Percentiles rank a stretch among this genome's conserved stretches.
Evolutionary conservation across 2,888 invertebrate genomes (phyloP).

Genomic region (Leptopilina drosophilae): DNA sequence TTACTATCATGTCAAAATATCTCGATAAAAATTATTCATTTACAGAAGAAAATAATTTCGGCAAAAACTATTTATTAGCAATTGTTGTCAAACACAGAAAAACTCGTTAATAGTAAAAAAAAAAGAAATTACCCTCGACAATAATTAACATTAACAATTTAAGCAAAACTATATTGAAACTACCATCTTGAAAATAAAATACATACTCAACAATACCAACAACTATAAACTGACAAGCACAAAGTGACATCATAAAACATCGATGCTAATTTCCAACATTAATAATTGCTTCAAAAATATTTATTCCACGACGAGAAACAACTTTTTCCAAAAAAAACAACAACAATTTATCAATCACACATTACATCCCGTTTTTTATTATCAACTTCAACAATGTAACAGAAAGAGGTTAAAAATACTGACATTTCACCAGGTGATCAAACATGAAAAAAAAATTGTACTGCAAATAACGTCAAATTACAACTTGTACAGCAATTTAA

Average conservation of each 20-base stretch:
- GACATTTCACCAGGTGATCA: not conserved
- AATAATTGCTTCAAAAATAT: slow-evolving; percentile 15
- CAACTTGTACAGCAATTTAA: slow-evolving; percentile 14
- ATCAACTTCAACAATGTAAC: not conserved
- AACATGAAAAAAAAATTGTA: not conserved
- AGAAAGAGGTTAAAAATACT: not conserved
- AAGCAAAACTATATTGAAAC: slow-evolving; percentile 9
- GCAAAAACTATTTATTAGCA: not conserved
- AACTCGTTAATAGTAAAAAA: not conserved
- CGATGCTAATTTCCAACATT: slow-evolving; percentile 23
- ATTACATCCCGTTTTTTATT: too few species aligned
- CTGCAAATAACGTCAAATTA: slow-evolving; percentile 12
- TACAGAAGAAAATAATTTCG: not conserved
- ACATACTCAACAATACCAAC: slow-evolving; percentile 23
- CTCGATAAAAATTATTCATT: not conserved
- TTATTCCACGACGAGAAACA: not conserved
- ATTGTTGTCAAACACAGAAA: not conserved
- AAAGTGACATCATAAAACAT: slow-evolving; percentile 6
- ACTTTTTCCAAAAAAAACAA: not conserved
- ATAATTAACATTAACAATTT: slow-evolving; percentile 3
- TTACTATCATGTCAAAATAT: not conserved
- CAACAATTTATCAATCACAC: not conserved
- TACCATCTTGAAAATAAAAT: slow-evolving; percentile 28
- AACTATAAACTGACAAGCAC: not conserved
- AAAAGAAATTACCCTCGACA: not conserved